Evolutionary conservation across 1,140 invertebrate species (phyloP), one percentile per base, ranked within the genome.

Genomic region (Magallana gigas): DNA sequence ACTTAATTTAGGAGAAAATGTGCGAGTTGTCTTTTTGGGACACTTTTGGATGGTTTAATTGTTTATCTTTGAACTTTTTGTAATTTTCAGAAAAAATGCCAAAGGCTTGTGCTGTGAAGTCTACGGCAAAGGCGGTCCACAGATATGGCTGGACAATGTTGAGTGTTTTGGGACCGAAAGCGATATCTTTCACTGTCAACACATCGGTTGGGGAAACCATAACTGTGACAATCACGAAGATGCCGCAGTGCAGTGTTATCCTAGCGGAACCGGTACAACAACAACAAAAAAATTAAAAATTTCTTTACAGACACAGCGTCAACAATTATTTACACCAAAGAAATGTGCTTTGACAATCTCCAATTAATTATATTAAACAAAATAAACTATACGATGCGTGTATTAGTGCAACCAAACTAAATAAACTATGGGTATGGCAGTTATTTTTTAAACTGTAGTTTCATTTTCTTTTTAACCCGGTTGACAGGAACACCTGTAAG

Each of bases 121-220:
- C 5, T 76, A 29, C 11, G 68, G 68, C 23, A 76, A 76, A 76
- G 68, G 68, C 8, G 68, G 68, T 7, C 68, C 68, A 29, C 68
- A 76, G 23, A 76, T 76, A 12, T 76, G 68, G 68, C 23, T 76
- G 23, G 68, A 76, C 23, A 76, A 76, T 29, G 68, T 76, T 11
- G 68, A 36, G 12, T 76, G 68, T 12, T 29, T 29, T 18, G 68
- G 68, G 8, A 76, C 68, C 2, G 68, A 76, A 36, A 18, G 36
- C 23, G 68, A 76, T 29, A 76, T 76, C 11, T 76, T 76, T 23
- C 68, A 76, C 8, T 76, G 68, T 5, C 68, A 76, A 76, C 68
- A 64, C 60, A 64, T 64, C 6, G 18, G 60, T 16, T 64, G 60
- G 7, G 16, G 60, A 64, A 18, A 64, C 60, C 60, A 64, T 64